Evolutionary conservation across 2,888 invertebrate genomes (phyloP).

Genomic region (Camptogramma bilineatum): DNA sequence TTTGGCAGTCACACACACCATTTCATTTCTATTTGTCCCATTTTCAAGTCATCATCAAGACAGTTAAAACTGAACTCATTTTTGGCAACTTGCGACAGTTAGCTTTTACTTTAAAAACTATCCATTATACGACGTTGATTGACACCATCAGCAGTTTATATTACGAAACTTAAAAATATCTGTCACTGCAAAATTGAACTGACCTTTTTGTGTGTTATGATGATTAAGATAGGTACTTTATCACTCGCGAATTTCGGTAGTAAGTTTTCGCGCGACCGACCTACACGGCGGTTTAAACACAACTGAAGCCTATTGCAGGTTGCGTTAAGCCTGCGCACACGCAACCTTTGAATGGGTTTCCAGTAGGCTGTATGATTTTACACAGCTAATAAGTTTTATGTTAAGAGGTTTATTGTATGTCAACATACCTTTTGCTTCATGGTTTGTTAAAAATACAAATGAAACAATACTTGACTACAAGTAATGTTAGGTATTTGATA

Average conservation of each 20-base stretch:
- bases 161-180: slow-evolving; percentile 18
- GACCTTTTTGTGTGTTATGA: slow-evolving; percentile 35
- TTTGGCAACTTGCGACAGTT: slow-evolving; percentile 19
- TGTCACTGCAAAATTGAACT: slow-evolving; percentile 34
- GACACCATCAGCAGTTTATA: slow-evolving; percentile 1
- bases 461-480: not conserved
- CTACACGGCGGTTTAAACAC: slow-evolving; percentile 42
- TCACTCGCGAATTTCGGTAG: slow-evolving; percentile 34
- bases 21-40: slow-evolving; percentile 8
- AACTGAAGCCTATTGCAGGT: slow-evolving; percentile 47
- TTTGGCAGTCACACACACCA: not conserved
- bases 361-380: slow-evolving; percentile 34
- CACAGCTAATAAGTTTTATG: slow-evolving; percentile 34
- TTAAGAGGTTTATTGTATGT: slow-evolving; percentile 38
- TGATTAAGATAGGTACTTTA: slow-evolving; percentile 21
- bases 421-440: slow-evolving; percentile 16
- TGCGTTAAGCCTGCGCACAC: slow-evolving; percentile 41
- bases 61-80: slow-evolving; percentile 27
- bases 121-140: not conserved
- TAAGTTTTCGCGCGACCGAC: slow-evolving; percentile 37
- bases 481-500: not conserved
- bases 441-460: slow-evolving; percentile 2
- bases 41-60: slow-evolving; percentile 16
- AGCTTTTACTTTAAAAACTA: slow-evolving; percentile 16
- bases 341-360: slow-evolving; percentile 41